Conservation (phyloP, 2,113 vertebrate species). For the Micromys minutus region DNA sequence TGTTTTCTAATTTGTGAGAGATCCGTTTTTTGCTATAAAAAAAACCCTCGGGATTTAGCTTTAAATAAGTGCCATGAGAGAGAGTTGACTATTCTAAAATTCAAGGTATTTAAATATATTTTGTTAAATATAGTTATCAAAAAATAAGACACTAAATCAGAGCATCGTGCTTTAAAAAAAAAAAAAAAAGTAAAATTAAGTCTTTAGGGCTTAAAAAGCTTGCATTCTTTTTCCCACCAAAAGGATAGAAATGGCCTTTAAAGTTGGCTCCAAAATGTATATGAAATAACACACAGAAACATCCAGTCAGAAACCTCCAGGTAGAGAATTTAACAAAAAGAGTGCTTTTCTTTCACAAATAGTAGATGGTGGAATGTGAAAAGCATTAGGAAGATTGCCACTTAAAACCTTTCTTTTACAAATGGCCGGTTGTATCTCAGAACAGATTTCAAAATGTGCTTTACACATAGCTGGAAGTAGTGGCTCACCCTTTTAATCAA, state of each 20-base stretch:
- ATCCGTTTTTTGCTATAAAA: background rate
- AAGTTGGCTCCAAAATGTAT: slow-evolving; percentile 44
- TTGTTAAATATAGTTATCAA: slow-evolving; percentile 23
- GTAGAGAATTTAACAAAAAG: slow-evolving; percentile 32
- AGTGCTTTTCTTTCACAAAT: slow-evolving; percentile 11
- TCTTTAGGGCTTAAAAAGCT: slow-evolving; percentile 47
- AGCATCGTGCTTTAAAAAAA: background rate
- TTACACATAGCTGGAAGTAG: background rate
- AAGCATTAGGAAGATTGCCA: slow-evolving; percentile 29
- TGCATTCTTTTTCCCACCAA: background rate
- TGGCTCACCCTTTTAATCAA: background rate
- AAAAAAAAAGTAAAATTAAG: slow-evolving; percentile 9
- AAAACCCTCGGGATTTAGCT: slow-evolving; percentile 28
- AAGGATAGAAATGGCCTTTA: slow-evolving; percentile 27
- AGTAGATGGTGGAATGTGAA: slow-evolving; percentile 23
- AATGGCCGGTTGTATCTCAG: slow-evolving; percentile 53
- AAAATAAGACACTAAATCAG: slow-evolving; percentile 55
- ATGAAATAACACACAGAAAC: slow-evolving; percentile 38
- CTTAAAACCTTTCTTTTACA: slow-evolving; percentile 49
- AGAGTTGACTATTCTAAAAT: slow-evolving; percentile 54
- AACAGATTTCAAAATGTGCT: slow-evolving; percentile 49
- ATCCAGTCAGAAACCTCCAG: slow-evolving; percentile 38
- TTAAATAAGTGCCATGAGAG: slow-evolving; percentile 32
- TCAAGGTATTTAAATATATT: slow-evolving; percentile 53
- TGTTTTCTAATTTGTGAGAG: slow-evolving; percentile 27